Percentiles rank a stretch among this genome's conserved stretches.
Conservation (phyloP, 1,140 invertebrate species). For the Brachionus paranguensis region DNA sequence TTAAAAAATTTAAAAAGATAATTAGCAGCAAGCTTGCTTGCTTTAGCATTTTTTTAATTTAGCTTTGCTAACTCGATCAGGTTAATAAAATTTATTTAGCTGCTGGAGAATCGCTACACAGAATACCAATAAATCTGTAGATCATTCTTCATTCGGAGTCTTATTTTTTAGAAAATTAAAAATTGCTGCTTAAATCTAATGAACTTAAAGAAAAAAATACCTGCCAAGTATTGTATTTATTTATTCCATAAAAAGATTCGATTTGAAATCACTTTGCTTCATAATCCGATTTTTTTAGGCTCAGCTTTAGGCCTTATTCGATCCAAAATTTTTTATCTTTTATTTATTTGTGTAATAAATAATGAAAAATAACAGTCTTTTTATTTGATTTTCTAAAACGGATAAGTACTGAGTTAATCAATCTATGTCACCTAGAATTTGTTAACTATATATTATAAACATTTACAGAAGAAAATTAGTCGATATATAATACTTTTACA, state of each 20-base stretch:
- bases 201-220: slow-evolving; percentile 16
- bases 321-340: background rate
- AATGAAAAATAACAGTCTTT: background rate
- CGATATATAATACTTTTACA: background rate
- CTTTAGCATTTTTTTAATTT: background rate
- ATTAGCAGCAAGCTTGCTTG: background rate
- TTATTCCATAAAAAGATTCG: background rate
- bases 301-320: background rate
- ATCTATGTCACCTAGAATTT: background rate
- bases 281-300: background rate
- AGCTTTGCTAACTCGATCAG: background rate
- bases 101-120: background rate
- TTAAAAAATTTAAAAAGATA: background rate
- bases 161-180: background rate
- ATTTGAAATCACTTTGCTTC: background rate
- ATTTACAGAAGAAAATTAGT: background rate
- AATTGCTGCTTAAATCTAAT: background rate
- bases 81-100: background rate
- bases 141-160: background rate
- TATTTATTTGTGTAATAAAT: background rate
- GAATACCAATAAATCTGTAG: background rate
- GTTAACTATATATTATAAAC: background rate
- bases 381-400: background rate
- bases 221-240: slow-evolving; percentile 16
- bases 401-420: background rate